Base-by-base conservation (phyloP, 2,888 invertebrate genomes). In the Hymenopus coronatus region DNA sequence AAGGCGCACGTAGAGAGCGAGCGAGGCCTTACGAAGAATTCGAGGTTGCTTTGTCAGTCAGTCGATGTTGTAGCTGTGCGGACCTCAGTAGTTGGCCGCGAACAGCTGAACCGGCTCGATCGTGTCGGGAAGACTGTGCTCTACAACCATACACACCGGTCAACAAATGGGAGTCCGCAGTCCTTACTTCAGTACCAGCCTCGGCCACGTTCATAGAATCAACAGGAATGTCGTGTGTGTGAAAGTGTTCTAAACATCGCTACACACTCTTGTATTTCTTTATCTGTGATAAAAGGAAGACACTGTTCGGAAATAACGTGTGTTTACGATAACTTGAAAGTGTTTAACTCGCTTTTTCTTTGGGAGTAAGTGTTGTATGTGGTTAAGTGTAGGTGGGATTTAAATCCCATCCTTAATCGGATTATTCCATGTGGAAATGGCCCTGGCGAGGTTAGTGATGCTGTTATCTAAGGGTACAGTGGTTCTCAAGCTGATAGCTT, bases 371-470 rank as follows among this genome's bases (percentile, higher is more conserved):
- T 82, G 40, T 87, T 82, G 25, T 27, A 46, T 12, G 82, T 87
- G 82, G 30, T 87, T 20, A 70, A 81, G 87, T 87, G 87, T 87
- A 30, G 81, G 85, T 87, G 87, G 82, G 82, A 87, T 33, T 82
- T n/a, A 14, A 20, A 28, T 86, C 86, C 82, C 30, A 82, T 84
- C 25, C 25, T 40, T 82, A 28, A n/a, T 20, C 33, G 94, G 94
- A 93, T 94, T 40, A 40, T 40, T 94, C 93, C 94, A 95, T 95
- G 95, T 95, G 93, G 95, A 95, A 94, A 95, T 95, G 95, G 95
- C 95, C 94, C 94, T 95, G 93, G 95, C 95, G 93, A 95, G 95
- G 95, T 95, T 94, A 94, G 94, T 93, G 30, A 87, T 87, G 82
- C 28, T 70, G 54, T 70, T 70, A 70, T 70, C 54, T 70, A 70